Evolutionary conservation across 1,140 invertebrate genomes (phyloP).

Genomic region (Coenobita brevimanus): DNA sequence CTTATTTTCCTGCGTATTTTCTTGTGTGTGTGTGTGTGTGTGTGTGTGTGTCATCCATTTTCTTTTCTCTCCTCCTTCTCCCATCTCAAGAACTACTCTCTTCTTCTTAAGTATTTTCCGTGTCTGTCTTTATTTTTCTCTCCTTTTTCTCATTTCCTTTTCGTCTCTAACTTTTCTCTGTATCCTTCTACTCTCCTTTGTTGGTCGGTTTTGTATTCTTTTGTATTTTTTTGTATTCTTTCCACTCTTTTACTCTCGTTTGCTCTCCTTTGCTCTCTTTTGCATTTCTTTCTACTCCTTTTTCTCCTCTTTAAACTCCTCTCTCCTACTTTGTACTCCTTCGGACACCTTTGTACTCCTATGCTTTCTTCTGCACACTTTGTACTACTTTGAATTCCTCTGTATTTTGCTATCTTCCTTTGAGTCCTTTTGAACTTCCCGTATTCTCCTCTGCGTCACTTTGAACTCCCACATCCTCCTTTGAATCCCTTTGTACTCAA

Average conservation of each 20-base stretch:
- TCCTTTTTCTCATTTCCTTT: conserved; percentile 10
- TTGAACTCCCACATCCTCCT: conserved; percentile 6
- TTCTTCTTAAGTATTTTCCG: neutral
- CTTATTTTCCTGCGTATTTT: too few relatives aligned
- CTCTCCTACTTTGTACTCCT: conserved; percentile 36
- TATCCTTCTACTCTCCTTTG: too few relatives aligned
- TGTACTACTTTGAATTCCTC: neutral
- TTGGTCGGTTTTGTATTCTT: too few relatives aligned
- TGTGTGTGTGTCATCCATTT: too few relatives aligned
- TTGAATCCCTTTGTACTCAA: too few relatives aligned
- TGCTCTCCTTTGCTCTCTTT: conserved; percentile 55
- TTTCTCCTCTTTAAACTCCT: conserved; percentile 26
- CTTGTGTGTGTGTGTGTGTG: too few relatives aligned
- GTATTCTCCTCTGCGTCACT: neutral
- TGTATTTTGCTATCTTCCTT: neutral
- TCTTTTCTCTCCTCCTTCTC: conserved; percentile 20
- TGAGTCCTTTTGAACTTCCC: neutral
- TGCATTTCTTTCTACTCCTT: neutral
- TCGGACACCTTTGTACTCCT: neutral
- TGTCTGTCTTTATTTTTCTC: neutral
- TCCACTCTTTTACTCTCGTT: conserved; percentile 54
- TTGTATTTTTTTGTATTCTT: conserved; percentile 39
- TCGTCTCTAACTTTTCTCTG: neutral
- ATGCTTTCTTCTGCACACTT: neutral
- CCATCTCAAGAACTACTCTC: neutral